phyloP scores from a whole-genome alignment of 2,113 vertebrate species.

The Beaufortia kweichowensis region DNA sequence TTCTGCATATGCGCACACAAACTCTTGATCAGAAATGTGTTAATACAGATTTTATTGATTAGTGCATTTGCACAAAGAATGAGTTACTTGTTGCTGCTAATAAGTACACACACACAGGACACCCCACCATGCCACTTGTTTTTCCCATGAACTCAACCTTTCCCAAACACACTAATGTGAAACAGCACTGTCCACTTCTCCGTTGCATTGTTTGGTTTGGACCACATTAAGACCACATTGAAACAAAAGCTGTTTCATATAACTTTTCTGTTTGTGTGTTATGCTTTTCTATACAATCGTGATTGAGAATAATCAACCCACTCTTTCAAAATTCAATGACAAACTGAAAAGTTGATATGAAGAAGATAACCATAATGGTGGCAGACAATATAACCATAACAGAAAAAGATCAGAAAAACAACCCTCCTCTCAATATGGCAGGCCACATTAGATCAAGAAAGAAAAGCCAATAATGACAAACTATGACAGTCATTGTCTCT shows the following conservation, averaged over 20 bases:
- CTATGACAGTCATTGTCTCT: constrained; percentile 38
- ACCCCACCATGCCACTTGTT: constrained; percentile 31
- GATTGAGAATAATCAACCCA: neutral
- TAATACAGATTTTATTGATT: neutral
- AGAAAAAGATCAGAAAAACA: constrained; percentile 37
- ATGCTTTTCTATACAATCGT: neutral
- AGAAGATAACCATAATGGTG: neutral
- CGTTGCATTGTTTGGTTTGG: constrained; percentile 54
- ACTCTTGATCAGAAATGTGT: neutral
- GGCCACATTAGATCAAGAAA: neutral
- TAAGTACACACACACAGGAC: constrained; percentile 5
- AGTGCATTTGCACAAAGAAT: neutral
- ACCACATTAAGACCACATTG: constrained; percentile 46
- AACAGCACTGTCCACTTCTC: constrained; percentile 36
- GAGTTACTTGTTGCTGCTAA: neutral
- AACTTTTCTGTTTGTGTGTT: neutral
- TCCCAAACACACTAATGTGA: constrained; percentile 47
- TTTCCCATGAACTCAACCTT: constrained; percentile 52
- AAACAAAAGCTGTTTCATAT: constrained; percentile 17
- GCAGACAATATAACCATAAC: neutral
- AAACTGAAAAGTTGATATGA: constrained; percentile 12
- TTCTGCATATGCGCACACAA: neutral
- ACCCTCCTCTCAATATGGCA: constrained; percentile 16
- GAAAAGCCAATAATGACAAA: constrained; percentile 39
- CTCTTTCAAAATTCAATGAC: neutral